Base-by-base conservation (phyloP, 2,888 invertebrate species). In the Schizaphis graminum region DNA sequence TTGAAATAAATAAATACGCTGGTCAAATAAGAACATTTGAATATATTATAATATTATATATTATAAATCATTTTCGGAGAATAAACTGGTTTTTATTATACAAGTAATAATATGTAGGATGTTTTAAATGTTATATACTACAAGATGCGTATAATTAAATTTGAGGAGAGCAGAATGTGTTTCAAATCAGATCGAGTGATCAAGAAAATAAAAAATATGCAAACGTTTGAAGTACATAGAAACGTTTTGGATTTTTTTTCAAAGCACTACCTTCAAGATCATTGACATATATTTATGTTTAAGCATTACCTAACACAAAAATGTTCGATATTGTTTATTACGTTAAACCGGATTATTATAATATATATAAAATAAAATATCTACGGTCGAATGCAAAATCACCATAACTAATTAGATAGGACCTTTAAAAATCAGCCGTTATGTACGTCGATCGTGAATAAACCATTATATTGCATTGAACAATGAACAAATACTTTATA, bases 1-100 rank as follows among this genome's bases (percentile, higher is more conserved):
- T 53, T 53, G 35, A 53, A 35, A 35, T 49, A 53, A 53, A 35
- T 88, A 88, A 88, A 88, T 88, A 88, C 53, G 53, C n/a, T 88
- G 53, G 53, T 88, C 53, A 88, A 53, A 88, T 35, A 49, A 53
- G 11, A 53, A 49, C 53, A 88, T 53, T 88, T 53, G 77, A 77
- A 77, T 35, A 24, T 35, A 1, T 1, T 35, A 88, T 35, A 1
- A 41, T 35, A 88, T 88, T 88, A 47, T 53, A 53, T 28, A 47
- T n/a, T n/a, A n/a, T 88, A 88, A 88, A 35, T 88, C 88, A 35
- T 88, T 35, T 88, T 88, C 35, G 21, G 35, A 53, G 24, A 88
- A 35, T 35, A 77, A 77, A 77, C 77, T 77, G 77, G 77, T 77
- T 77, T 67, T 77, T 35, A 21, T 8, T 21, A 35, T 35, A 77